Base-by-base conservation (phyloP, 2,888 invertebrate genomes). In the Rhamphomyia laevipes region DNA sequence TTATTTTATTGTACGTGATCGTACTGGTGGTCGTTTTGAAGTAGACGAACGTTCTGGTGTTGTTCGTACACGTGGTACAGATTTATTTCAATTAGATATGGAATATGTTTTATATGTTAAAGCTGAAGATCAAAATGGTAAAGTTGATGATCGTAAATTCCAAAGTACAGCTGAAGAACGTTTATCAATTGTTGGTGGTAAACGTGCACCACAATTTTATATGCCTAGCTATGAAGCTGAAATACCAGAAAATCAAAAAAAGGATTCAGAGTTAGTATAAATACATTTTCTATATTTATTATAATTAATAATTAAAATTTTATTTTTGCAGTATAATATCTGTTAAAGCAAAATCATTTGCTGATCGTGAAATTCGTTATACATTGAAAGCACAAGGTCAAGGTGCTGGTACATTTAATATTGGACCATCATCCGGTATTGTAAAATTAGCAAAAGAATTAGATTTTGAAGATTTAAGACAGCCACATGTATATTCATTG, bases 191-290 rank as follows among this genome's bases (percentile, higher is more conserved):
- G 90, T 94, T 18, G 96, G 95, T n/a, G 97, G 96, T 50, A 93
- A 95, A 65, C 77, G 96, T 33, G 90, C 94, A 0, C 99, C 99
- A 0, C 97, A 99, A 72, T 97, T 99, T 74, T 95, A 93, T 69
- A 84, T 95, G 77, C 86, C 87, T 7, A 86, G 87, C 59, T 99
- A 97, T 68, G 88, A 89, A 64, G 92, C 94, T 0, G 91, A 91
- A 66, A 94, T 97, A 57, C 91, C 92, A 2, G 97, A 99, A 72
- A 94, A 94, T 69, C 91, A 93, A 74, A 91, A 89, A 69, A 93
- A 93, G 70, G 94, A 94, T 70, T 91, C 93, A 44, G 94, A 93
- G 94, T 95, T 76, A 84, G 89, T 78, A 46, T 17, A 15, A 17
- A 18, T n/a, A 13, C 15, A 17, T 21, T 15, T 7, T 18, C 27